Conservation (phyloP, 1,140 invertebrate species). For the Heliconius melpomene region DNA sequence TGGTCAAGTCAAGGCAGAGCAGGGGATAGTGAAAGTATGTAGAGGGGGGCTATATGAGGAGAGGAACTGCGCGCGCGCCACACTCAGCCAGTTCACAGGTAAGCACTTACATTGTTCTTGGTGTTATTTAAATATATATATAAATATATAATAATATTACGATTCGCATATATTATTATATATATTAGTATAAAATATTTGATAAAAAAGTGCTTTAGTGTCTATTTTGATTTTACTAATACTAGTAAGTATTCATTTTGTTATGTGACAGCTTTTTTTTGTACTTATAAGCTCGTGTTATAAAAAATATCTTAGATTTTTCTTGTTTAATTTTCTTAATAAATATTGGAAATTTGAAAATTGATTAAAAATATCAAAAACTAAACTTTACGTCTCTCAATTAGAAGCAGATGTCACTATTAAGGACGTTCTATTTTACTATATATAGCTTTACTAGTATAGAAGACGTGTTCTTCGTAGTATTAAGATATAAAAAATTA, state of each 20-base stretch:
- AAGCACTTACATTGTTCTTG: constrained; percentile 39
- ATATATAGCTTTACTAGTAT: not conserved
- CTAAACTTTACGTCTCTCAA: not conserved
- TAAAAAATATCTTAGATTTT: not conserved
- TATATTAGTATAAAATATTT: not conserved
- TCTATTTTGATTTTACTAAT: not conserved
- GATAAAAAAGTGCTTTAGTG: not conserved
- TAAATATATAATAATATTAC: not conserved
- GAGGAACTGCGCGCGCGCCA: constrained; percentile 58
- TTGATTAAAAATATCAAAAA: not conserved
- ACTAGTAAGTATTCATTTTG: not conserved
- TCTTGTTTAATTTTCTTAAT: not conserved
- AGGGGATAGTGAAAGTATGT: constrained; percentile 61
- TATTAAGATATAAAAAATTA: not conserved
- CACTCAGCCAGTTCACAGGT: constrained; percentile 64
- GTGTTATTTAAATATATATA: not conserved
- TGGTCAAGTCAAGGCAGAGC: constrained; percentile 46
- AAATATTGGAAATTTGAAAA: not conserved
- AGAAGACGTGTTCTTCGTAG: not conserved
- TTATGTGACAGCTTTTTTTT: not conserved
- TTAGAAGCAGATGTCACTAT: not conserved
- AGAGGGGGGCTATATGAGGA: constrained; percentile 58
- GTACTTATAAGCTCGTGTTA: not conserved
- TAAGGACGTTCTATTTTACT: not conserved
- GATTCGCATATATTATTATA: not conserved